phyloP scores from a whole-genome alignment of 1,140 invertebrate genomes.

The Megalopta genalis region DNA sequence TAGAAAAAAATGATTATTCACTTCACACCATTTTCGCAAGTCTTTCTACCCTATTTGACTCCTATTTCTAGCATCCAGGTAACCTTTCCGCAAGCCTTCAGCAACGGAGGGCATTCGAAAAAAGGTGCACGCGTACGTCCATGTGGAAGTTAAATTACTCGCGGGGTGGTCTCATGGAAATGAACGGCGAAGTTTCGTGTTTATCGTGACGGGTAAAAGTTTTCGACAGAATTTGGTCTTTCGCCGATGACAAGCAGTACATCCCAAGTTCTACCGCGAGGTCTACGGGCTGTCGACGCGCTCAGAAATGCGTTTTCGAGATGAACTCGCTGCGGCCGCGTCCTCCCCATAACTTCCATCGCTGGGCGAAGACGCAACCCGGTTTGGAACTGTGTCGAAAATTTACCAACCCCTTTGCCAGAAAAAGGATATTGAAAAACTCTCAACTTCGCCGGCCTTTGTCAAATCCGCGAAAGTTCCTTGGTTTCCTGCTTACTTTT shows the following conservation, averaged over 20 bases:
- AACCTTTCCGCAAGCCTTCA: not conserved
- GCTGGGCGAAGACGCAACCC: not conserved
- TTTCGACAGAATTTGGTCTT: conserved; percentile 51
- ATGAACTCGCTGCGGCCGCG: conserved; percentile 41
- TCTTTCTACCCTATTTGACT: too few relatives aligned
- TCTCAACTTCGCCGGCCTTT: conserved; percentile 36
- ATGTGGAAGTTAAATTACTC: conserved; percentile 50
- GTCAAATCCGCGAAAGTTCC: conserved; percentile 39
- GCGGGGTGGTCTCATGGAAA: conserved; percentile 53
- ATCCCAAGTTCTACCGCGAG: conserved; percentile 51
- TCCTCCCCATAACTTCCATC: conserved; percentile 22
- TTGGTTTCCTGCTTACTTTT: not conserved
- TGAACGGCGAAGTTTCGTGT: conserved; percentile 55
- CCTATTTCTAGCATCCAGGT: not conserved
- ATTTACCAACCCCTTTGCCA: conserved; percentile 55
- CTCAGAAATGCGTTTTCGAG: conserved; percentile 58
- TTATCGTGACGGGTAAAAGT: conserved; percentile 51
- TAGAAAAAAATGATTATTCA: too few relatives aligned
- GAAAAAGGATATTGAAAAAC: conserved; percentile 61
- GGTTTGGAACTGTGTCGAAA: conserved; percentile 32
- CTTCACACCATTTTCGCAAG: too few relatives aligned
- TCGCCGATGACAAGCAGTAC: conserved; percentile 35
- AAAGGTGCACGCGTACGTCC: not conserved
- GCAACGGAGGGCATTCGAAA: not conserved
- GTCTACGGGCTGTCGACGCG: conserved; percentile 49